Evolutionary conservation across 2,113 vertebrate species (phyloP).

Genomic region (Oxyura jamaicensis): DNA sequence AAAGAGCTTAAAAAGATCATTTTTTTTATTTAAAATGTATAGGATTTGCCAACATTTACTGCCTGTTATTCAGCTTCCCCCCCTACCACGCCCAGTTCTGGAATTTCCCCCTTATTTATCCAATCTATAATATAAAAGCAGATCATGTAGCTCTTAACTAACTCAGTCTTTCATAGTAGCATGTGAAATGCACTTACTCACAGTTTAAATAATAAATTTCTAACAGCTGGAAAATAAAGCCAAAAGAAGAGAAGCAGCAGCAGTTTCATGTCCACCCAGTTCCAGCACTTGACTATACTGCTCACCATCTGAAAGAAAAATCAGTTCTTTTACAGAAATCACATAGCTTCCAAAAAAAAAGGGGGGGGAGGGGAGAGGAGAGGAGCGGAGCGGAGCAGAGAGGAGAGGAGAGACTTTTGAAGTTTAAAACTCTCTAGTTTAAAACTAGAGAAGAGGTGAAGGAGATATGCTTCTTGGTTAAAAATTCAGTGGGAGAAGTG

Average conservation of each 20-base stretch:
- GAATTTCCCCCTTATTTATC: slow-evolving; percentile 25
- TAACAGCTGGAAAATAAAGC: not conserved
- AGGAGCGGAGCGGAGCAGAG: too few species aligned
- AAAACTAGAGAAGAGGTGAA: not conserved
- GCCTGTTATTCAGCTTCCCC: not conserved
- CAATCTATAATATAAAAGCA: not conserved
- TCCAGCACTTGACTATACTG: not conserved
- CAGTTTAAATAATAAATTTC: slow-evolving; percentile 2
- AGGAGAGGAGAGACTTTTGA: too few species aligned
- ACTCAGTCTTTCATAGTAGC: not conserved
- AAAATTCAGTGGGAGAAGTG: not conserved
- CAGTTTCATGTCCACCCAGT: not conserved
- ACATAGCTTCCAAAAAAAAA: not conserved
- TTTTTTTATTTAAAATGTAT: slow-evolving; percentile 18
- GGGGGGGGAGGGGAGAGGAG: too few species aligned
- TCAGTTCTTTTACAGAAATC: not conserved
- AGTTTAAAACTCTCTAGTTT: too few species aligned
- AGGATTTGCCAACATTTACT: slow-evolving; percentile 9
- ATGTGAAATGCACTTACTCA: slow-evolving; percentile 4
- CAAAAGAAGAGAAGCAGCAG: not conserved
- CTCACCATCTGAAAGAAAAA: not conserved
- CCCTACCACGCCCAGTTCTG: rapidly evolving
- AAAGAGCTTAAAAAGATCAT: slow-evolving; percentile 7
- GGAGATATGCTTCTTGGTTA: not conserved
- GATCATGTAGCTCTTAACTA: not conserved